Evolutionary conservation across 2,797 vertebrate species (phyloP), one percentile per base, ranked within the genome.

Genomic region (Sphenodon punctatus): DNA sequence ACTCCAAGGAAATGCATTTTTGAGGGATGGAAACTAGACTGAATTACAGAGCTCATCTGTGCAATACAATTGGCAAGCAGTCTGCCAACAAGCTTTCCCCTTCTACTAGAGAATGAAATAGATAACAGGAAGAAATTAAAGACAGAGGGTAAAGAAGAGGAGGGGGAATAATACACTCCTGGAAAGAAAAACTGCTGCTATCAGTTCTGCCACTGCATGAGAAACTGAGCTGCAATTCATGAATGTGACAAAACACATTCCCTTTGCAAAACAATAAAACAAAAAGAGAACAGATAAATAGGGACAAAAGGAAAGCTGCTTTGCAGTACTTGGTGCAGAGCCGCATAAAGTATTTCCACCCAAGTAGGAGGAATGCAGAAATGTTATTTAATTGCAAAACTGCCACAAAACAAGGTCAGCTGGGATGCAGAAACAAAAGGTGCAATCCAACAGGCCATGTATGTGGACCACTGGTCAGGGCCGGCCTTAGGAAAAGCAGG

Each of bases 171-270:
- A 82, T 34, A 76, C 64, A 88, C 78, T 59, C 27, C 45, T 75
- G 84, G 70, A 78, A 85, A 91, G 75, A 86, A 73, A 63, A 86
- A 67, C 46, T 70, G 20, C 19, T 80, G 39, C 84, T 90, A 82
- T 89, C 82, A 78, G 60, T 86, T 65, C 72, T 88, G 60, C 76
- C 74, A 71, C 74, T 65, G 79, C 76, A 77, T 70, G 59, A 90
- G 75, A 88, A 90, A 79, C 80, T 66, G 80, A 87, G 88, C 56
- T 88, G 87, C 78, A 93, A 89, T 86, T 91, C 90, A 82, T 77
- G 82, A 90, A 68, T 49, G 30, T 80, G 72, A 84, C 76, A 89
- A 87, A 86, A 90, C 32, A 70, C 6, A 30, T 80, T 84, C 67
- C 84, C 23, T 42, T 75, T 82, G 69, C 19, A 60, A 91, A 90